phyloP scores from a whole-genome alignment of 2,888 invertebrate genomes.

The Orthonevra nobilis region DNA sequence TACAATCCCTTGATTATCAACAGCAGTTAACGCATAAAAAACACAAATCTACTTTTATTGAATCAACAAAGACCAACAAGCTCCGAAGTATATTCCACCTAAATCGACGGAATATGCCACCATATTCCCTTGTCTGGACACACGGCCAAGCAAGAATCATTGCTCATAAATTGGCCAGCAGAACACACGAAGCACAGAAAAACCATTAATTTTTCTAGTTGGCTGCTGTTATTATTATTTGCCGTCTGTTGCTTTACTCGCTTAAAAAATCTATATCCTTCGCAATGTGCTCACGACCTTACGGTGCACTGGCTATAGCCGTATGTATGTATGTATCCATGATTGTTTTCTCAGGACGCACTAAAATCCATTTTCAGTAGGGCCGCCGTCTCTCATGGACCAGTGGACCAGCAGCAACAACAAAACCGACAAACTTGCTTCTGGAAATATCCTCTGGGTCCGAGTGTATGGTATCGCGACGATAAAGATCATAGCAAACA shows the following conservation, averaged over 20 bases:
- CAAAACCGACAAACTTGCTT: slow-evolving; percentile 33
- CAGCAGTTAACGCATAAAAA: slow-evolving; percentile 6
- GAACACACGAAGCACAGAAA: slow-evolving; percentile 45
- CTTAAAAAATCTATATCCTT: slow-evolving; percentile 66
- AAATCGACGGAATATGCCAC: slow-evolving; percentile 24
- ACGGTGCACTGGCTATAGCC: slow-evolving; percentile 50
- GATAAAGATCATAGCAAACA: slow-evolving; percentile 67
- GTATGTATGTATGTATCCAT: too few species aligned
- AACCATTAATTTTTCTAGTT: slow-evolving; percentile 69
- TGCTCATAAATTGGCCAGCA: slow-evolving; percentile 61
- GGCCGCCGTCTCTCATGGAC: slow-evolving; percentile 42
- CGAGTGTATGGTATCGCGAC: slow-evolving; percentile 18
- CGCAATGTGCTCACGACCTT: slow-evolving; percentile 56
- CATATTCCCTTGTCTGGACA: too few species aligned
- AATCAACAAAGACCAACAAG: slow-evolving; percentile 23
- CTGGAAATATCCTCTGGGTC: slow-evolving; percentile 26
- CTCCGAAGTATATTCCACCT: slow-evolving; percentile 5
- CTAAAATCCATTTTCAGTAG: slow-evolving; percentile 43
- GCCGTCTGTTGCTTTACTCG: slow-evolving; percentile 67
- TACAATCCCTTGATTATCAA: too few species aligned
- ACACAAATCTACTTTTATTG: slow-evolving; percentile 16
- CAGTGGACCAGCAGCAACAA: slow-evolving; percentile 31
- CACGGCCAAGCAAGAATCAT: slow-evolving; percentile 28
- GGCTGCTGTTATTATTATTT: slow-evolving; percentile 68
- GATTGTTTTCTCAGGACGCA: slow-evolving; percentile 68